Evolutionary conservation across 2,113 vertebrate genomes (phyloP).

Genomic region (Nothocercus julius): DNA sequence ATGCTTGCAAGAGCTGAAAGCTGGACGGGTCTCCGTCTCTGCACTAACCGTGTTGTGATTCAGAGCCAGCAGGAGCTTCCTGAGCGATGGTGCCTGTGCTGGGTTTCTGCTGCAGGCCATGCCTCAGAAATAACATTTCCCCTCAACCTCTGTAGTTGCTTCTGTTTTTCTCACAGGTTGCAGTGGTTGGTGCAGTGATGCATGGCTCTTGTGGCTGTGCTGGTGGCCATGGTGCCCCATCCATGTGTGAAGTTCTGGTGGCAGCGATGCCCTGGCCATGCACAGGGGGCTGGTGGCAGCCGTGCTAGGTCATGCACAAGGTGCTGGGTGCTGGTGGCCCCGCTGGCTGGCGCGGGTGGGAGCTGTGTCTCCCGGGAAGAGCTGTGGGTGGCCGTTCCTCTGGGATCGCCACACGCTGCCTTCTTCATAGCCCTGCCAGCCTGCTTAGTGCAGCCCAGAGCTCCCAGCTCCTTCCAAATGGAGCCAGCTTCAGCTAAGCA

Average conservation of each 20-base stretch:
- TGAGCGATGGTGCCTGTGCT: background rate
- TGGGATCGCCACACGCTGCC: background rate
- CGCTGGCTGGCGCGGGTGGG: too few relatives aligned
- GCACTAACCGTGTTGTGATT: background rate
- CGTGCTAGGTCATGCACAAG: too few relatives aligned
- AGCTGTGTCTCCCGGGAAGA: background rate
- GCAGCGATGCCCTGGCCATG: too few relatives aligned
- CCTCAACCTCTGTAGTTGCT: background rate
- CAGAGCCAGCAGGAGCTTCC: background rate
- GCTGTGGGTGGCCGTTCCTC: background rate
- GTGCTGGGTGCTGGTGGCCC: background rate
- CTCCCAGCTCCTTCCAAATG: accelerated
- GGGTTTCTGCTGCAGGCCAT: background rate
- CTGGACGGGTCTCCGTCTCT: background rate
- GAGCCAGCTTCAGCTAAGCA: background rate
- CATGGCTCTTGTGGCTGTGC: background rate
- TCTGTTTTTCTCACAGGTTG: background rate
- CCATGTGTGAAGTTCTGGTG: too few relatives aligned
- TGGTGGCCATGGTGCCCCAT: too few relatives aligned
- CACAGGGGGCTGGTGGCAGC: too few relatives aligned
- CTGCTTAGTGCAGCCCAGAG: background rate
- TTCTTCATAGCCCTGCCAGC: background rate
- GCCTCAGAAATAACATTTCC: background rate
- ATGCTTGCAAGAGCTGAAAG: background rate
- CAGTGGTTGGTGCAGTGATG: background rate